Evolutionary conservation across 2,113 vertebrate species (phyloP), one percentile per base, ranked within the genome.

Genomic region (Sus scrofa): DNA sequence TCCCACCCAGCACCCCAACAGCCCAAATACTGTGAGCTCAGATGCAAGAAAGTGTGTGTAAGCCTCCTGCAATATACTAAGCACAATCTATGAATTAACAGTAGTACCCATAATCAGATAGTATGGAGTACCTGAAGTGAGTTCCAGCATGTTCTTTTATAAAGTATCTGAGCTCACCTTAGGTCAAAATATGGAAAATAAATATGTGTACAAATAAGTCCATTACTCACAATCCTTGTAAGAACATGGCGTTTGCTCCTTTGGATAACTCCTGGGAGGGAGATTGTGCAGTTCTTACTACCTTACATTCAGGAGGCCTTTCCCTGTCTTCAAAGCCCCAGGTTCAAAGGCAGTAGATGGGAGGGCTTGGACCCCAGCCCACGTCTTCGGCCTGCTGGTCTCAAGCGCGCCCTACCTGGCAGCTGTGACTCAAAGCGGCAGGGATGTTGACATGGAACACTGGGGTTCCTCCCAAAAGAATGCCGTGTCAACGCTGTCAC

Each of bases 181-280:
- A 85, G n/a, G 19, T 77, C 67, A 82, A 89, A 86, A 67, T 86
- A 95, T 13, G 26, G 32, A 37, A 89, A 96, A 56, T 70, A 54
- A 52, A 34, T 24, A 37, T 15, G 54, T 32, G 3, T 63, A 9
- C 37, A 91, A 94, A 92, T 71, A 97, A 93, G 84, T 56, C 56
- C 58, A 84, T 54, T 44, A 24, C 56, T 89, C 16, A 86, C n/a
- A 30, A 60, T 39, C 11, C 3, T 83, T 7, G 20, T 63, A 86
- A 92, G 16, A 84, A 94, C 10, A 54, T 7, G 22, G 16, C n/a
- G 92, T 54, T 89, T 62, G 32, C 2, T 73, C 34, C 26, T 91
- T 73, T 34, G 62, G 71, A 24, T 63, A 82, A 88, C 27, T 54
- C 77, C 32, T 85, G 18, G 19, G 27, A 71, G 22, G 5, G 34